Evolutionary conservation across 2,797 vertebrate species (phyloP).

Genomic region (Sebastes nivosus): DNA sequence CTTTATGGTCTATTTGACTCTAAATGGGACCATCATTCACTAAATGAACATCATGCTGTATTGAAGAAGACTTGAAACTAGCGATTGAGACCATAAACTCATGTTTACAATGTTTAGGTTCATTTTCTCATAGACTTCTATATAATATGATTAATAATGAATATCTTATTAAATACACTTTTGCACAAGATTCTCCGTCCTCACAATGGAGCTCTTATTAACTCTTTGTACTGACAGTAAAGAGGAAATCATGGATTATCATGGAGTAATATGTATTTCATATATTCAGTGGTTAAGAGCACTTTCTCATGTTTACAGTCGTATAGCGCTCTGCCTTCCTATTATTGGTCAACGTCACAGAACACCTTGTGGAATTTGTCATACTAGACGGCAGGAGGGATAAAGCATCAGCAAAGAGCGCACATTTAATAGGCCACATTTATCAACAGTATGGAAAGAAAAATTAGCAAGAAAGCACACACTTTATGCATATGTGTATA

Average conservation of each 20-base stretch:
- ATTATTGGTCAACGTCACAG: too few species aligned
- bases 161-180: neutral
- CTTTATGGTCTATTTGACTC: too few species aligned
- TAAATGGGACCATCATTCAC: too few species aligned
- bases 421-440: neutral
- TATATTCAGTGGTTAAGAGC: neutral
- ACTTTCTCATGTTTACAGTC: too few species aligned
- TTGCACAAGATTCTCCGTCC: neutral
- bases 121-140: neutral
- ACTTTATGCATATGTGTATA: neutral
- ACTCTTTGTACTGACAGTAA: neutral
- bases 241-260: neutral
- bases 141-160: neutral
- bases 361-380: too few species aligned
- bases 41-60: too few species aligned
- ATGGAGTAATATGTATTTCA: neutral
- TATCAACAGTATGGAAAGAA: neutral
- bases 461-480: neutral
- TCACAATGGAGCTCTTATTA: neutral
- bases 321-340: too few species aligned
- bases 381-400: too few species aligned
- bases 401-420: neutral
- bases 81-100: neutral
- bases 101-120: neutral
- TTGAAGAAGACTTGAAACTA: neutral